Evolutionary conservation across 1,140 invertebrate genomes (phyloP).

Genomic region (Bilobella aurantiaca): DNA sequence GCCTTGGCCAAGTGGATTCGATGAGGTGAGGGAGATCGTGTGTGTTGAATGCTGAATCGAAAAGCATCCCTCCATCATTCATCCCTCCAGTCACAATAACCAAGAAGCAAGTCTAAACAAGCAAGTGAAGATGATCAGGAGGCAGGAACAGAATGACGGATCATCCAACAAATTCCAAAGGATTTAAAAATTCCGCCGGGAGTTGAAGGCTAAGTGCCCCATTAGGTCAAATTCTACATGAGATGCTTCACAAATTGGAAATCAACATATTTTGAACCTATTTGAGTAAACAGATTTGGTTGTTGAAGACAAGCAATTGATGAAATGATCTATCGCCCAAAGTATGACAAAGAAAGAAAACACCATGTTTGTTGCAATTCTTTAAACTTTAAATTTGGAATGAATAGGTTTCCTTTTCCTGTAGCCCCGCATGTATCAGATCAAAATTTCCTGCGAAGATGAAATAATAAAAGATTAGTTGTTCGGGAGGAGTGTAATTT

Average conservation of each 20-base stretch:
- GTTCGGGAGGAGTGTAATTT: not conserved
- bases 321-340: too few species aligned
- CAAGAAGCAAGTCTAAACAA: not conserved
- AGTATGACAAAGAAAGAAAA: too few species aligned
- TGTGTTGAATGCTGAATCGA: constrained; percentile 26
- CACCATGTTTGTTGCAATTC: too few species aligned
- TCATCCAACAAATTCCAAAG: not conserved
- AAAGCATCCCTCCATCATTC: not conserved
- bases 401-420: too few species aligned
- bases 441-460: not conserved
- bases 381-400: too few species aligned
- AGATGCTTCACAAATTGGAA: too few species aligned
- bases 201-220: not conserved
- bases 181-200: not conserved
- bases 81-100: not conserved
- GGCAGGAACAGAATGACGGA: not conserved
- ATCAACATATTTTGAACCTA: too few species aligned
- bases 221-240: not conserved
- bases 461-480: not conserved
- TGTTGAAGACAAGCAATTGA: too few species aligned
- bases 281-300: too few species aligned
- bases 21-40: constrained; percentile 12
- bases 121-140: not conserved
- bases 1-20: too few species aligned
- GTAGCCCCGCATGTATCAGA: too few species aligned